phyloP scores from a whole-genome alignment of 92 coral and sea anemone species.

The Porites evermanni region DNA sequence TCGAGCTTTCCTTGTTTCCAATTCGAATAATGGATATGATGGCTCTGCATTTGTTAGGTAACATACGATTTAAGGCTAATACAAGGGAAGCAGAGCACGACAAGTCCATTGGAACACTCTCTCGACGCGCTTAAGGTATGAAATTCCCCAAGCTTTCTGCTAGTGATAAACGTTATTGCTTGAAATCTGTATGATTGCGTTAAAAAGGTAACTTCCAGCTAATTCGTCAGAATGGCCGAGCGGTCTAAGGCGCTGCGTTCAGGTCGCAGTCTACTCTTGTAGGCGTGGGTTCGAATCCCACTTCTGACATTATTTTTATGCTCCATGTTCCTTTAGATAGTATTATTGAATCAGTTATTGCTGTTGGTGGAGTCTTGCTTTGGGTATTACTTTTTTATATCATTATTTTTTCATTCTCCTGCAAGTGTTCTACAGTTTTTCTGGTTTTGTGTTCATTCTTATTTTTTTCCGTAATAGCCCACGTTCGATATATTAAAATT shows the following conservation, averaged over 20 bases:
- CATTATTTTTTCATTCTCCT: too few species aligned
- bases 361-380: too few species aligned
- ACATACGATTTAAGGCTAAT: constrained; percentile 73
- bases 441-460: too few species aligned
- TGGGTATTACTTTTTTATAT: too few species aligned
- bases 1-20: background rate
- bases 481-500: too few species aligned
- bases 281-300: constrained; percentile 99
- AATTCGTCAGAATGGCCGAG: constrained; percentile 99
- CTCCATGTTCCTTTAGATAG: too few species aligned
- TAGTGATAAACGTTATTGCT: too few species aligned
- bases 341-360: too few species aligned
- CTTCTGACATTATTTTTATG: constrained; percentile 78
- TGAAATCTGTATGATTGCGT: too few species aligned
- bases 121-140: constrained; percentile 74
- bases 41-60: constrained; percentile 29
- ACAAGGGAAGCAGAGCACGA: constrained; percentile 67
- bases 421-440: too few species aligned
- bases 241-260: constrained; percentile 99
- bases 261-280: constrained; percentile 99
- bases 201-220: too few species aligned
- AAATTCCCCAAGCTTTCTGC: background rate
- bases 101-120: constrained; percentile 61
- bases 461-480: too few species aligned
- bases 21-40: background rate